These are phyloP conservation scores for Pseudomyrmex gracilis DNA, from an alignment of 1,140 invertebrate genomes.

Conservation along the genomic window DNA sequence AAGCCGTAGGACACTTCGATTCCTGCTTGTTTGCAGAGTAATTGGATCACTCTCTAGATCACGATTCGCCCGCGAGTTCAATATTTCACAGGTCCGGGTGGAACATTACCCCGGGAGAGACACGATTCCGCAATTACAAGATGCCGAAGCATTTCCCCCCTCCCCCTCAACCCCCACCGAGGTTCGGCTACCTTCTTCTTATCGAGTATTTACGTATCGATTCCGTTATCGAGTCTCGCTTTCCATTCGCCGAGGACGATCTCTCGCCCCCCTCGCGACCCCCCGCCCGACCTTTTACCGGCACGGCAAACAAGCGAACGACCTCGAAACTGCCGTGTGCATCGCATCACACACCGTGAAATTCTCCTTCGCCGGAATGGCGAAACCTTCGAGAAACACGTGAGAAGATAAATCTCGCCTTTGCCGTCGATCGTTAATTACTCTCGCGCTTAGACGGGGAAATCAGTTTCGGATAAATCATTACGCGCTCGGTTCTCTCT, in stretches of 20 bases:
- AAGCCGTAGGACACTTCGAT: slow-evolving; percentile 62
- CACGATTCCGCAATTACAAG: slow-evolving; percentile 78
- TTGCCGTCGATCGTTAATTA: slow-evolving; percentile 73
- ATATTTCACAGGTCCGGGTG: slow-evolving; percentile 62
- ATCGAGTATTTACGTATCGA: slow-evolving; percentile 77
- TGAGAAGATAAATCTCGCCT: slow-evolving; percentile 68
- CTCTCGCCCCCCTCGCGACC: slow-evolving; percentile 60
- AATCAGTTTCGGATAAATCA: slow-evolving; percentile 75
- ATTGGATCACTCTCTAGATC: slow-evolving; percentile 70
- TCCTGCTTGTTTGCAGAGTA: slow-evolving; percentile 61
- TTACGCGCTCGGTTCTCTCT: slow-evolving; percentile 30
- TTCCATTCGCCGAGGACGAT: slow-evolving; percentile 40
- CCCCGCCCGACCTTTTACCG: slow-evolving; percentile 3
- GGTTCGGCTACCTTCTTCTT: slow-evolving; percentile 56
- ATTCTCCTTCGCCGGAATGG: slow-evolving; percentile 44
- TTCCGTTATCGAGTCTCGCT: slow-evolving; percentile 69
- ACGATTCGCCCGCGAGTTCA: slow-evolving; percentile 50
- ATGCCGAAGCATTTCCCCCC: slow-evolving; percentile 53
- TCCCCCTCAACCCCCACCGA: slow-evolving; percentile 26
- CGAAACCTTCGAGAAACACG: slow-evolving; percentile 28
- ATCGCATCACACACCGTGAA: slow-evolving; percentile 40
- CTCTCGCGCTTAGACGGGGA: slow-evolving; percentile 68
- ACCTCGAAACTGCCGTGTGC: slow-evolving; percentile 59
- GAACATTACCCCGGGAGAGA: slow-evolving; percentile 70
- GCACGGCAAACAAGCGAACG: slow-evolving; percentile 58